Evolutionary conservation across 2,113 vertebrate species (phyloP).

Genomic region (Misgurnus anguillicaudatus): DNA sequence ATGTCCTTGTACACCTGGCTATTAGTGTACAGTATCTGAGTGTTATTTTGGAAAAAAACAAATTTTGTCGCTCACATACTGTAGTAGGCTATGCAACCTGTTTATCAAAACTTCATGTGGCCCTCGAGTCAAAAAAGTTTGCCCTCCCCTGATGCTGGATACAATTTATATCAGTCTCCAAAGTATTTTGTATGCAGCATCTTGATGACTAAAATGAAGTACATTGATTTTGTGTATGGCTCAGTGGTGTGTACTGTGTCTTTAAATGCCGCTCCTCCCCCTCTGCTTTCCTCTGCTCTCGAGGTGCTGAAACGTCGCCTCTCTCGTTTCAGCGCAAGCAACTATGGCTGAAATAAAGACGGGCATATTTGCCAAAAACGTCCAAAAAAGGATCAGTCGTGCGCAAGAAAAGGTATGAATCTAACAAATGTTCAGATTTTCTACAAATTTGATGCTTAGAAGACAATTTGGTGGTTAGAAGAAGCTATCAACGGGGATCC

Average conservation of each 20-base stretch:
- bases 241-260: constrained; percentile 36
- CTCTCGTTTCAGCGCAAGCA: constrained; percentile 62
- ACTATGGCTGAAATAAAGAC: constrained; percentile 97
- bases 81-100: no score
- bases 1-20: no score
- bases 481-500: constrained; percentile 41
- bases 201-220: background rate
- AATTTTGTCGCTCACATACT: no score
- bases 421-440: background rate
- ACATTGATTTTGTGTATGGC: no score
- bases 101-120: no score
- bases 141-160: no score
- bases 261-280: constrained; percentile 59
- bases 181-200: background rate
- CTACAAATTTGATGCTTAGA: background rate
- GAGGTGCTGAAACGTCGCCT: constrained; percentile 60
- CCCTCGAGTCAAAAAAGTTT: no score
- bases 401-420: constrained; percentile 92
- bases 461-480: background rate
- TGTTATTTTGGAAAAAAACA: no score
- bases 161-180: background rate
- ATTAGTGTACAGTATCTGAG: no score
- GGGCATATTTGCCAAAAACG: constrained; percentile 96
- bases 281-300: constrained; percentile 46
- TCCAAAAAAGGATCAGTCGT: constrained; percentile 90